Percentiles rank a stretch among this genome's conserved stretches.
These are phyloP conservation scores for Nomada ruficornis DNA, from an alignment of 2,888 invertebrate species.

Conservation along the genomic window DNA sequence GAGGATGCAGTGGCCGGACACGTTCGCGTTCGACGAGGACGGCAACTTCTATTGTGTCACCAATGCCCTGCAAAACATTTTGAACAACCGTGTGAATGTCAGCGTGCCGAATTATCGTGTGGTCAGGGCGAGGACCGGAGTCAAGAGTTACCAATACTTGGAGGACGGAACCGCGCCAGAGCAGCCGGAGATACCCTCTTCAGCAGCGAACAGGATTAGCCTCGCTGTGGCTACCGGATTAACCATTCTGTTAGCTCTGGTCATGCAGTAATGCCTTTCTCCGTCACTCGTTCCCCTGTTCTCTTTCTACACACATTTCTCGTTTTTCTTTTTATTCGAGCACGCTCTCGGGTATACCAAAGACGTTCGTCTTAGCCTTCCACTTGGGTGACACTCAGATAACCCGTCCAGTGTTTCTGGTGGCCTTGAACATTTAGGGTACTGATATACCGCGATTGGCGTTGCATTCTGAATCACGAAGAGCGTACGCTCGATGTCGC, in stretches of 20 bases:
- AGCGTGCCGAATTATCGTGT: constrained; percentile 89
- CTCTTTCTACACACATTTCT: constrained; percentile 7
- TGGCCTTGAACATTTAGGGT: constrained; percentile 29
- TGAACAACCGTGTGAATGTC: constrained; percentile 87
- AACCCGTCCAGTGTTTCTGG: constrained; percentile 37
- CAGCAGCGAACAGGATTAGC: constrained; percentile 62
- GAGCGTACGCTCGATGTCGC: too few relatives aligned
- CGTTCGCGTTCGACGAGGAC: constrained; percentile 88
- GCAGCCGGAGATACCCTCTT: constrained; percentile 71
- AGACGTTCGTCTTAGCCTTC: constrained; percentile 36
- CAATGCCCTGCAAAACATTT: constrained; percentile 89
- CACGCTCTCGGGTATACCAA: constrained; percentile 52
- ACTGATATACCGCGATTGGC: too few relatives aligned
- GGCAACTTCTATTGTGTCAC: constrained; percentile 89
- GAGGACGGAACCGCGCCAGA: constrained; percentile 75
- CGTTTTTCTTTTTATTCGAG: not conserved
- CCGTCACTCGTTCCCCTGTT: not conserved
- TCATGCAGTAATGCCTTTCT: constrained; percentile 50
- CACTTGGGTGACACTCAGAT: constrained; percentile 17
- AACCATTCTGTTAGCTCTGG: constrained; percentile 58
- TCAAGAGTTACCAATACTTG: constrained; percentile 88
- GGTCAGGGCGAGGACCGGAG: constrained; percentile 85
- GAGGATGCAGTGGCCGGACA: constrained; percentile 90
- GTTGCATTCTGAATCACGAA: too few relatives aligned
- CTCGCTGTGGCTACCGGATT: constrained; percentile 63